These are phyloP conservation scores for Ceyx margarethae DNA, from an alignment of 2,113 vertebrate species.

Conservation along the genomic window DNA sequence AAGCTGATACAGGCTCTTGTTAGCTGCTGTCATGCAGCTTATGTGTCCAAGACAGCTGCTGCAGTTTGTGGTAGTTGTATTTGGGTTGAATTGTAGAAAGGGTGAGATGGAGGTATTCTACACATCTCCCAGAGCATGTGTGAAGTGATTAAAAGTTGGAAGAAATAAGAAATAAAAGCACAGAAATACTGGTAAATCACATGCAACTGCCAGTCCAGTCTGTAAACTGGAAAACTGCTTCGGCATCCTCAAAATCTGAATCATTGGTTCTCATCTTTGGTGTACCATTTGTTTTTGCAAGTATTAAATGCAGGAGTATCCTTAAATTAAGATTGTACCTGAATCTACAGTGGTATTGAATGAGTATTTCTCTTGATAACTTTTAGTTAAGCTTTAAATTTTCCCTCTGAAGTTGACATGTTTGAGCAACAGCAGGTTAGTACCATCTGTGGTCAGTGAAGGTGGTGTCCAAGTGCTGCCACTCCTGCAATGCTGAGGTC, in stretches of 20 bases:
- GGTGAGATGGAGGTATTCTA: neutral
- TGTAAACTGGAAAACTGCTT: neutral
- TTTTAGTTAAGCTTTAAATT: neutral
- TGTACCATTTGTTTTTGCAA: neutral
- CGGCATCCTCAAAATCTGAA: neutral
- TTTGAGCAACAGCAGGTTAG: neutral
- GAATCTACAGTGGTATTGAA: neutral
- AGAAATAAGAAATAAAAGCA: neutral
- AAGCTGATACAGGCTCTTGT: constrained; percentile 2
- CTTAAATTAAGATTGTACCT: neutral
- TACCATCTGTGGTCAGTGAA: neutral
- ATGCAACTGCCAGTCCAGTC: neutral
- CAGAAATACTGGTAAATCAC: neutral
- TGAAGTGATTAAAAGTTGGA: neutral
- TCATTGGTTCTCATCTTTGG: neutral
- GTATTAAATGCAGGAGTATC: neutral
- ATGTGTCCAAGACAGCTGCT: constrained; percentile 34
- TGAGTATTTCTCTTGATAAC: neutral
- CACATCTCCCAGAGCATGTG: neutral
- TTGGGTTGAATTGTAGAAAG: neutral
- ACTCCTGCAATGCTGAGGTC: neutral
- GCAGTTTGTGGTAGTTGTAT: neutral
- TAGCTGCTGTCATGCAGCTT: neutral
- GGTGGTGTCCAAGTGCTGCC: neutral
- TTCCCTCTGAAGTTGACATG: rapidly evolving